phyloP scores from a whole-genome alignment of 2,113 vertebrate genomes.

The Rallus limicola region DNA sequence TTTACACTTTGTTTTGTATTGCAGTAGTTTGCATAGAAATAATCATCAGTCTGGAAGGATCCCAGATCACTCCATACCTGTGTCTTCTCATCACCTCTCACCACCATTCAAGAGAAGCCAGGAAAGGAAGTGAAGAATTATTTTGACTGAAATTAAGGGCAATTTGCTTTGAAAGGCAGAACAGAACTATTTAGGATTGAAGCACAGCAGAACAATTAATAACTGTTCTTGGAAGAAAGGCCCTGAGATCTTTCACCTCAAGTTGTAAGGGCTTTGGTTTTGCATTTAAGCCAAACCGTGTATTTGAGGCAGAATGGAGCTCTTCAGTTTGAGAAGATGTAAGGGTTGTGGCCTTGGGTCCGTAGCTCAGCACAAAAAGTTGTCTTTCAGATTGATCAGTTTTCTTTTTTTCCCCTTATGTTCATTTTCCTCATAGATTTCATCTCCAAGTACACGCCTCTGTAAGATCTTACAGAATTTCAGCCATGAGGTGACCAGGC shows the following conservation, averaged over 20 bases:
- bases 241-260: not conserved
- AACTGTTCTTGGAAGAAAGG: not conserved
- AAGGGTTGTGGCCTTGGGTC: not conserved
- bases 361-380: not conserved
- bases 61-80: not conserved
- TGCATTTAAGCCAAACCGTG: not conserved
- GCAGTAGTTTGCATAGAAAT: not conserved
- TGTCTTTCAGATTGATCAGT: not conserved
- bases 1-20: not conserved
- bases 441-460: not conserved
- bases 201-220: not conserved
- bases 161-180: conserved; percentile 5
- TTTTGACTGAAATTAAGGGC: not conserved
- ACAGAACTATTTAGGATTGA: conserved; percentile 2
- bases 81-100: not conserved
- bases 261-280: not conserved
- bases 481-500: not conserved
- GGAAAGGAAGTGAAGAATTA: not conserved
- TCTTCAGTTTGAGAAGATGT: not conserved
- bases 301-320: not conserved
- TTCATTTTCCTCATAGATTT: not conserved
- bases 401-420: not conserved
- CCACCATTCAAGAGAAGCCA: not conserved
- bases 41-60: not conserved
- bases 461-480: not conserved